phyloP scores from a whole-genome alignment of 1,140 invertebrate species.

The Capitella teleta region DNA sequence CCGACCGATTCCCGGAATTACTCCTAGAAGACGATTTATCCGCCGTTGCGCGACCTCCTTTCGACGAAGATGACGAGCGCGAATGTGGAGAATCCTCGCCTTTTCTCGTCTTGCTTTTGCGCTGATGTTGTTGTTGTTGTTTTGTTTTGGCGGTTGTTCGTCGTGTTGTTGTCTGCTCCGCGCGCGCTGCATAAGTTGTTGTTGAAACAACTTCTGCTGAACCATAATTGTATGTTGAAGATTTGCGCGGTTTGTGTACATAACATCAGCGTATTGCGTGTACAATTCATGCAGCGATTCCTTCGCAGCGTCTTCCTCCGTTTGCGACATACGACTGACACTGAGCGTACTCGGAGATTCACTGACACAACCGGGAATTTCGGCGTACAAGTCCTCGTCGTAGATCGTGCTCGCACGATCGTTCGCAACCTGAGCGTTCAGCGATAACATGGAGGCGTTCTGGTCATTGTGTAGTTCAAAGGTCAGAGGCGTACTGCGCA shows the following conservation, averaged over 20 bases:
- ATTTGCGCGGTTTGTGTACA: conserved; percentile 64
- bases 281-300: conserved; percentile 33
- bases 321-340: conserved; percentile 5
- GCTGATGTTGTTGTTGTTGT: neutral
- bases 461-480: conserved; percentile 46
- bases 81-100: no score
- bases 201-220: conserved; percentile 58
- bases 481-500: conserved; percentile 58
- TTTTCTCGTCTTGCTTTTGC: neutral
- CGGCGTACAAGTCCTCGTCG: conserved; percentile 1
- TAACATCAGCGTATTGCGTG: conserved; percentile 41
- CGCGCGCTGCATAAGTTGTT: conserved; percentile 31
- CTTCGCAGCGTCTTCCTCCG: conserved; percentile 3
- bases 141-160: no score
- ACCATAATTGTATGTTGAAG: conserved; percentile 60
- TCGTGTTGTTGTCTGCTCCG: neutral
- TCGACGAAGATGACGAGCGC: neutral
- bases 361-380: neutral
- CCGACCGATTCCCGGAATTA: neutral
- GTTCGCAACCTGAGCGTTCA: conserved; percentile 22
- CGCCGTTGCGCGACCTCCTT: neutral
- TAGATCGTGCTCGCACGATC: neutral
- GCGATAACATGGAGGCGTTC: conserved; percentile 35
- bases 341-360: neutral
- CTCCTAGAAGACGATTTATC: neutral